phyloP scores from a whole-genome alignment of 2,113 vertebrate genomes.

The Nymphicus hollandicus region DNA sequence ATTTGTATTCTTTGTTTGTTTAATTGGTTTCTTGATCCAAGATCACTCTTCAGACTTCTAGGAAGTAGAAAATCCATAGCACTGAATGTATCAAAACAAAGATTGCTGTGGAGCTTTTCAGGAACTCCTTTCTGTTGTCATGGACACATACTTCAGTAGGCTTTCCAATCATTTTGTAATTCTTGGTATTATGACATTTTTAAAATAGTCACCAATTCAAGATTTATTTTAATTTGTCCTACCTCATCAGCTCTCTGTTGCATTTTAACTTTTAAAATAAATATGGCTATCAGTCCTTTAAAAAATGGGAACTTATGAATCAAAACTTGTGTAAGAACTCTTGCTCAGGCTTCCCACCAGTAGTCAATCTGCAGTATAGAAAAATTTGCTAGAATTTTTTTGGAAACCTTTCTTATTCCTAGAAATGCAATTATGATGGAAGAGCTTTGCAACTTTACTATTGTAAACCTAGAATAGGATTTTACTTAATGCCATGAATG shows the following conservation, averaged over 20 bases:
- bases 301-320: not conserved
- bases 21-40: not conserved
- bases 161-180: not conserved
- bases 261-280: not conserved
- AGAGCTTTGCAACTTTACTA: not conserved
- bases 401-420: not conserved
- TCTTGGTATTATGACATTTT: not conserved
- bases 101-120: not conserved
- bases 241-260: not conserved
- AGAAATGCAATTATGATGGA: not conserved
- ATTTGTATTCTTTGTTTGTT: not conserved
- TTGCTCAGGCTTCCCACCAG: not conserved
- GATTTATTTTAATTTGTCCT: not conserved
- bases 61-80: not conserved
- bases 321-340: not conserved
- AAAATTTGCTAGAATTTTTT: not conserved
- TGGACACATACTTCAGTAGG: not conserved
- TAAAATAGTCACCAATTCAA: not conserved
- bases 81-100: not conserved
- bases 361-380: not conserved
- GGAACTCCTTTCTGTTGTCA: not conserved
- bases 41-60: not conserved
- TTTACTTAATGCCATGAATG: not conserved
- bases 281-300: not conserved
- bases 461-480: not conserved